These are phyloP conservation scores for Monochamus alternatus DNA, from an alignment of 2,888 invertebrate species.

Conservation along the genomic window DNA sequence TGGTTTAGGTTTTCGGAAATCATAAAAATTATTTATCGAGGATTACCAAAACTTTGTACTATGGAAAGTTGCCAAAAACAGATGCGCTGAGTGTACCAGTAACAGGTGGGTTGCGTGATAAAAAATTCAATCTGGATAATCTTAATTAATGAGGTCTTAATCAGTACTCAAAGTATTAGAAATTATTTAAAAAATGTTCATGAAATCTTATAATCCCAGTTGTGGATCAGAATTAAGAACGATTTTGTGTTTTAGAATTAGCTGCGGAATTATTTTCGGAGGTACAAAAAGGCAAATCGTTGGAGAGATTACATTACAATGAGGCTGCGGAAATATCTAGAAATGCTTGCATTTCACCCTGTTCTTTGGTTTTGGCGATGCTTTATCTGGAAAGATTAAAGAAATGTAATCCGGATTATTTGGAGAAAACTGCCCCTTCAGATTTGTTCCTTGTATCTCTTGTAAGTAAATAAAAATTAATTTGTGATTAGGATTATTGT, in stretches of 20 bases:
- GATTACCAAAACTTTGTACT: conserved; percentile 91
- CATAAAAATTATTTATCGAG: conserved; percentile 87
- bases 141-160: neutral
- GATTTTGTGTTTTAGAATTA: conserved; percentile 75
- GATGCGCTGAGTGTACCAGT: conserved; percentile 84
- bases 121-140: no score
- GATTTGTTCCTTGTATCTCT: conserved; percentile 96
- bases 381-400: conserved; percentile 94
- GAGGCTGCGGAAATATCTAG: conserved; percentile 84
- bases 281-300: conserved; percentile 81
- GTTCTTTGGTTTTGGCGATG: conserved; percentile 93
- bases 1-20: conserved; percentile 76
- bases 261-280: conserved; percentile 90
- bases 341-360: conserved; percentile 91
- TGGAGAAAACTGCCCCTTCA: conserved; percentile 87
- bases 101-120: conserved; percentile 77
- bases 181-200: neutral
- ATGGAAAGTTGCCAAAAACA: conserved; percentile 83
- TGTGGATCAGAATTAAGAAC: neutral
- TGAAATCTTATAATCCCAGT: no score
- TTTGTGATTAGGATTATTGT: neutral
- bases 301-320: conserved; percentile 84
- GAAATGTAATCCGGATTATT: conserved; percentile 85
- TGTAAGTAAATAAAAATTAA: conserved; percentile 73
- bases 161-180: neutral